Base-by-base conservation (phyloP, 2,888 invertebrate genomes). In the Callyntrura sp. region DNA sequence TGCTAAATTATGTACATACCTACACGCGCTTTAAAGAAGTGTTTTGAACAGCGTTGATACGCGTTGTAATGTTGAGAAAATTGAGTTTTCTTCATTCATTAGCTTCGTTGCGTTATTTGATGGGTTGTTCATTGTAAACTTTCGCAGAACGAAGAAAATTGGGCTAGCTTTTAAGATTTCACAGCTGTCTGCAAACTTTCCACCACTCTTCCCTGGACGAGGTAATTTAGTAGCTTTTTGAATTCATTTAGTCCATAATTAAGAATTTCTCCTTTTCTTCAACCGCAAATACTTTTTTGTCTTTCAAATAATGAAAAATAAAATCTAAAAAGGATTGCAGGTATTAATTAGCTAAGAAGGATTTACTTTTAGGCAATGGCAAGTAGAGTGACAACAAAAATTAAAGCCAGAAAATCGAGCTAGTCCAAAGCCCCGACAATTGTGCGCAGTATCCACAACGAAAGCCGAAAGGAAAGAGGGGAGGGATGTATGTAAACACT, bases 401-500 rank as follows among this genome's bases (percentile, higher is more conserved):
- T 35, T 68, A 68, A 68, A 68, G 68, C 12, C 23, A 23, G 23
- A 3, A n/a, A 65, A 25, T 65, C 14, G 23, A 25, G 25, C 11
- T n/a, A 65, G 3, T 12, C 14, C 23, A 65, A 65, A 25, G 25
- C 28, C 25, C 65, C 65, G 65, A 20, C 65, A 14, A 23, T n/a
- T 55, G 55, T 55, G 60, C 60, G n/a, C n/a, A n/a, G n/a, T n/a
- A n/a, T n/a, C n/a, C n/a, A n/a, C n/a, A n/a, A n/a, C n/a, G n/a
- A n/a, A n/a, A n/a, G n/a, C n/a, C 11, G 35, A 35, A 11, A 81
- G n/a, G n/a, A n/a, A n/a, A n/a, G n/a, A n/a, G n/a, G n/a, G 51
- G 60, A 81, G 11, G 79, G 60, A 81, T 43, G 79, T 43, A 55
- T n/a, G 12, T 73, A n/a, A n/a, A 70, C 17, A n/a, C 43, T 17